Evolutionary conservation across 64 coral and sea anemone species (phyloP).

Genomic region (Anthopleura sola): DNA sequence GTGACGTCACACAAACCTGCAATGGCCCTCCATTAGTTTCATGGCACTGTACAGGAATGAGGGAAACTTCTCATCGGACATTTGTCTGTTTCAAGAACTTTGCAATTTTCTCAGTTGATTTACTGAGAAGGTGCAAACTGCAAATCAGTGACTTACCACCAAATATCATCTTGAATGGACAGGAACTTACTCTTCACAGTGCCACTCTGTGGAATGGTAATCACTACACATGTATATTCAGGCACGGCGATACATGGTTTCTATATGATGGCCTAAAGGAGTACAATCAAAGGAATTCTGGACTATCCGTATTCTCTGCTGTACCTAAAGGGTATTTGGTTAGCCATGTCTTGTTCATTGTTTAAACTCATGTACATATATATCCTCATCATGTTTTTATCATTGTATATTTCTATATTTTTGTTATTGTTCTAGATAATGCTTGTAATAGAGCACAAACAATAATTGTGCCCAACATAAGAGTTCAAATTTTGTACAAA

Average conservation of each 20-base stretch:
- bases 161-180: slow-evolving; percentile 1
- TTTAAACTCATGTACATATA: background rate
- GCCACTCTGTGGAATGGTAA: slow-evolving; percentile 43
- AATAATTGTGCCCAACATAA: too few relatives aligned
- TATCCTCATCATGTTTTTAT: too few relatives aligned
- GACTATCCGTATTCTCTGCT: slow-evolving; percentile 29
- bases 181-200: background rate
- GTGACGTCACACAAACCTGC: slow-evolving; percentile 21
- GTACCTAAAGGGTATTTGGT: slow-evolving; percentile 44
- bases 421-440: background rate
- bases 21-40: slow-evolving; percentile 6
- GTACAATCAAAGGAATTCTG: slow-evolving; percentile 26
- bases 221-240: slow-evolving; percentile 65
- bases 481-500: too few relatives aligned
- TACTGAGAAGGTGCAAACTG: slow-evolving; percentile 42
- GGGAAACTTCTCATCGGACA: background rate
- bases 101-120: slow-evolving; percentile 68
- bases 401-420: too few relatives aligned
- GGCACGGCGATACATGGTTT: slow-evolving; percentile 26
- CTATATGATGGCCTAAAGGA: slow-evolving; percentile 69
- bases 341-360: slow-evolving; percentile 18
- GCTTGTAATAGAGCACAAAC: background rate
- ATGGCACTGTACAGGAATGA: slow-evolving; percentile 32
- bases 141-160: slow-evolving; percentile 3
- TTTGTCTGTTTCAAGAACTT: slow-evolving; percentile 39